Base-by-base conservation (phyloP, 2,888 invertebrate genomes). In the Drosophila greeni region DNA sequence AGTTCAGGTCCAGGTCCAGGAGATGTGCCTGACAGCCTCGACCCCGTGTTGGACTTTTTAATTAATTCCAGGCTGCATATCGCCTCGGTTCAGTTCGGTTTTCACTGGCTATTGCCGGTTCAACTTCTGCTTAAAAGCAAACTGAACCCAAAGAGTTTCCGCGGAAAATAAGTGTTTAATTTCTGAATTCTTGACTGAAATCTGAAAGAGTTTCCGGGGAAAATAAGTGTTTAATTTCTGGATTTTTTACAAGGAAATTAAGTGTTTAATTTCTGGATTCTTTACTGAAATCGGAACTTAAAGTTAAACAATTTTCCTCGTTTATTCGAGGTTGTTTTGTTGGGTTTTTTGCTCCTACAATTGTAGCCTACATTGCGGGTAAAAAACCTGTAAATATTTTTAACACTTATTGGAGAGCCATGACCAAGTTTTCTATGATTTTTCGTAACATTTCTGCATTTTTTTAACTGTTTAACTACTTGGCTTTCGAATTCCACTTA, bases 1-100 rank as follows among this genome's bases (percentile, higher is more conserved):
- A 12, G 18, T 20, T 39, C 12, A 2, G 18, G 12, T 18, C 12
- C n/a, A n/a, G 7, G 14, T 39, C 12, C 24, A 18, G 45, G 45
- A 18, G 45, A 29, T 29, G 4, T 18, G 26, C 26, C 16, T 12
- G 23, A 26, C 26, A 43, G 26, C 26, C 11, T 18, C 29, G 29
- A 14, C 29, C 29, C 29, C 29, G 12, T 29, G 29, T 14, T 29
- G 45, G 45, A 45, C 29, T 18, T 45, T 45, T 45, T 45, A 45
- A 45, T 45, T 45, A 45, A 45, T 45, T 45, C 45, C 45, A 18
- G 45, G 45, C 8, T 29, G 29, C 45, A 29, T 18, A 45, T 45
- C 12, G 29, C 45, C 3, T 14, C 18, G 5, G 18, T 29, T 45
- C 45, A 18, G 29, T 29, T 45, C 29, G 14, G 29, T 29, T 29